Evolutionary conservation across 2,113 vertebrate genomes (phyloP).

Genomic region (Barbus barbus): DNA sequence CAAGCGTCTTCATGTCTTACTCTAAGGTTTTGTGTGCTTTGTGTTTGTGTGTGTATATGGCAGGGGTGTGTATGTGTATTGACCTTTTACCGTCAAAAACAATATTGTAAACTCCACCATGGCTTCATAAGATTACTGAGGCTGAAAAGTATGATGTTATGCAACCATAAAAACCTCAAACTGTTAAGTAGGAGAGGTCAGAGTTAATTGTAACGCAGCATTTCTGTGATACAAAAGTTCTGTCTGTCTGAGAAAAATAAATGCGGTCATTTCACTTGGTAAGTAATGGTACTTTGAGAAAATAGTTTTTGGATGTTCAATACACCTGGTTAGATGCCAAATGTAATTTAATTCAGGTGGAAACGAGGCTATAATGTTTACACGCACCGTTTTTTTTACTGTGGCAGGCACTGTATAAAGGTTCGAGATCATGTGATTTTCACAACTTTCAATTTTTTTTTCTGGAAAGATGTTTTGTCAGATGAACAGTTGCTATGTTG

Average conservation of each 20-base stretch:
- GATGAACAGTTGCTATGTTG: too few relatives aligned
- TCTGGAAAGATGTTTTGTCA: rapidly evolving
- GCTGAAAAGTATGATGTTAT: not conserved
- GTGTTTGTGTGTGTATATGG: not conserved
- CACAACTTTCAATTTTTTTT: not conserved
- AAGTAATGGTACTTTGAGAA: too few relatives aligned
- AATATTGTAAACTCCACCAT: not conserved
- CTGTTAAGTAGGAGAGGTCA: not conserved
- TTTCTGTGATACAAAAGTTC: not conserved
- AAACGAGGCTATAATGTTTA: too few relatives aligned
- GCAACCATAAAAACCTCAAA: not conserved
- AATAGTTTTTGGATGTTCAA: not conserved
- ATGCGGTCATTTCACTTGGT: not conserved
- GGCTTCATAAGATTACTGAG: not conserved
- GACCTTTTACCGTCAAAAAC: slow-evolving; percentile 28
- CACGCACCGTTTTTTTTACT: too few relatives aligned
- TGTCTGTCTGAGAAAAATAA: not conserved
- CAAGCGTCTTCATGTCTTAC: not conserved
- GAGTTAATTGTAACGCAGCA: not conserved
- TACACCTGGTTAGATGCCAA: too few relatives aligned
- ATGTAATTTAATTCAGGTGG: too few relatives aligned
- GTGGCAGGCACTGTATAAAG: too few relatives aligned
- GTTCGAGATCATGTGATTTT: not conserved
- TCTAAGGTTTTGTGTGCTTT: slow-evolving; percentile 9
- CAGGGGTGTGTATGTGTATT: not conserved